phyloP scores from a whole-genome alignment of 2,113 vertebrate genomes.

The Ceyx margarethae region DNA sequence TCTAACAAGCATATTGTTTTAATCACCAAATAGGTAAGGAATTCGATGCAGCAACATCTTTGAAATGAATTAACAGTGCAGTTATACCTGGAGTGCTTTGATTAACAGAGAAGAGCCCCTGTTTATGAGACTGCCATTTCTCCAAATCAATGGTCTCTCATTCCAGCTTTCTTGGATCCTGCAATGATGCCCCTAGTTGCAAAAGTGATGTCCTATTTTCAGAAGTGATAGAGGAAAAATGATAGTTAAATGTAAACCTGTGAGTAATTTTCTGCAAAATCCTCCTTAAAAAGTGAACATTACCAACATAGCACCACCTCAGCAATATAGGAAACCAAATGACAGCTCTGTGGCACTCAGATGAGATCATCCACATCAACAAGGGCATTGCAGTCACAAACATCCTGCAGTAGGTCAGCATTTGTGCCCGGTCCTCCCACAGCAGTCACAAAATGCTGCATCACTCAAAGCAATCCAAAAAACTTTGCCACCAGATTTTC shows the following conservation, averaged over 20 bases:
- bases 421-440: background rate
- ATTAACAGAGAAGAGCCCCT: background rate
- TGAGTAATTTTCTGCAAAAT: background rate
- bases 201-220: no score
- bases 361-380: background rate
- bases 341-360: background rate
- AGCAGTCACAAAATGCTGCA: background rate
- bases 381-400: background rate
- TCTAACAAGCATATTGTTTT: conserved; percentile 10
- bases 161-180: background rate
- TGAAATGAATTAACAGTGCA: conserved; percentile 8
- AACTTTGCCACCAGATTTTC: background rate
- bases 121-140: background rate
- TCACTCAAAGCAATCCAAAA: background rate
- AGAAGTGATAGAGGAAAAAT: background rate
- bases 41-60: conserved; percentile 3
- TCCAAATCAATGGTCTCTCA: background rate
- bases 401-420: background rate
- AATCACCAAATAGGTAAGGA: conserved; percentile 6
- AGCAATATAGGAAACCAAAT: background rate
- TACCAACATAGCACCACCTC: background rate
- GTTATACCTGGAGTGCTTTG: background rate
- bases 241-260: background rate
- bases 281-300: background rate
- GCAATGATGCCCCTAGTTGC: background rate